These are phyloP conservation scores for Pogonomyrmex californicus DNA, from an alignment of 1,140 invertebrate species.

Conservation along the genomic window DNA sequence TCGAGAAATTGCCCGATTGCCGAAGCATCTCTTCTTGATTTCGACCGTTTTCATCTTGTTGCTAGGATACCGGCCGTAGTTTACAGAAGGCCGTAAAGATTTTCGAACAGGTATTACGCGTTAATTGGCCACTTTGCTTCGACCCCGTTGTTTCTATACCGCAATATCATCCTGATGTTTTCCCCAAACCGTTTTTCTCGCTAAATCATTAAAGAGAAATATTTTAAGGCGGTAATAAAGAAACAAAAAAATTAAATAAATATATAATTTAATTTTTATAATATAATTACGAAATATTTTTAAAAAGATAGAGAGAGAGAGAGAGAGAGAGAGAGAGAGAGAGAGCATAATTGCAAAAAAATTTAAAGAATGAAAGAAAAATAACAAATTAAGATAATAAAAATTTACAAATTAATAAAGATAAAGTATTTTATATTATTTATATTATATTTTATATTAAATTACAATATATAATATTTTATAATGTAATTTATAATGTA, in stretches of 20 bases:
- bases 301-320: neutral
- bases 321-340: neutral
- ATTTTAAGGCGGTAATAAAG: neutral
- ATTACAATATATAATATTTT: constrained; percentile 5
- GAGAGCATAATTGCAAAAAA: neutral
- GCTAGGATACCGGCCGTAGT: constrained; percentile 48
- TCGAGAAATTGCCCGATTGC: constrained; percentile 23
- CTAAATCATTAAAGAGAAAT: neutral
- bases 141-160: neutral
- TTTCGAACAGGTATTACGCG: constrained; percentile 63
- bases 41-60: constrained; percentile 62
- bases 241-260: neutral
- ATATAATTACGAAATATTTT: constrained; percentile 1
- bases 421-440: neutral
- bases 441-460: neutral
- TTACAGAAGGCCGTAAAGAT: constrained; percentile 53
- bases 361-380: neutral
- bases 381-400: neutral
- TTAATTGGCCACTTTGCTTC: constrained; percentile 64
- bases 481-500: neutral
- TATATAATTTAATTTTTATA: neutral
- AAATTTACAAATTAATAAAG: neutral
- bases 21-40: constrained; percentile 22
- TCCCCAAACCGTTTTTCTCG: neutral
- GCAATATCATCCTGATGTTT: constrained; percentile 50